Base-by-base conservation (phyloP, 2,797 vertebrate species). In the Neomorphus geoffroyi region DNA sequence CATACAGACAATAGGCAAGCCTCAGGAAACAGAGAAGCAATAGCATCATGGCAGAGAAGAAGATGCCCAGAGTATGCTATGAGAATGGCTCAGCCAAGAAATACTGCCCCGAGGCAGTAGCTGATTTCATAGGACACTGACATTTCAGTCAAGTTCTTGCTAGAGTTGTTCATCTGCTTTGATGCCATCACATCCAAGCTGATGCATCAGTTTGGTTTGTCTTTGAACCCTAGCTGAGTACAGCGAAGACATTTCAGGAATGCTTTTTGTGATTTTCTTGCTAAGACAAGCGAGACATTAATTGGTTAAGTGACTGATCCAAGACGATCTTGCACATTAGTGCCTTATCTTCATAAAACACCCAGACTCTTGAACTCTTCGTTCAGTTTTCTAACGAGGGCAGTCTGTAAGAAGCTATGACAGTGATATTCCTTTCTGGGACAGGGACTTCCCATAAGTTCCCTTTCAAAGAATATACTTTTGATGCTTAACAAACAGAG, bases 401-500 rank as follows among this genome's bases (percentile, higher is more conserved):
- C 9, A 70, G 35, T 37, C 65, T 75, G 1, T 78, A 88, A 88
- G 69, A 80, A 95, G 26, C 26, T 56, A 37, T 3, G 1, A 35
- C 32, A 69, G 22, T 18, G 27, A 4, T 86, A 86, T 73, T 86
- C 92, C 79, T 84, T 75, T 81, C 43, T 86, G 51, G 21, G 56
- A 73, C 24, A 50, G 48, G 32, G 41, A 71, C 67, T 93, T 70
- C 64, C 53, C 50, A 86, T 91, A n/a, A 41, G 46, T 81, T 80
- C 43, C 28, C 26, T 84, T 11, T 86, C 46, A 88, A 93, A 93
- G 43, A 94, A 48, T 78, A 66, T 73, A 72, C 35, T 91, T 93
- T 13, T 70, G 65, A 56, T 90, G 46, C 32, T 88, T 90, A 81
- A 64, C 66, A 79, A 87, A 78, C 60, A 39, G 24, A 46, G 18